Evolutionary conservation across 2,113 vertebrate genomes (phyloP).

Genomic region (Andinoacara biseriatus): DNA sequence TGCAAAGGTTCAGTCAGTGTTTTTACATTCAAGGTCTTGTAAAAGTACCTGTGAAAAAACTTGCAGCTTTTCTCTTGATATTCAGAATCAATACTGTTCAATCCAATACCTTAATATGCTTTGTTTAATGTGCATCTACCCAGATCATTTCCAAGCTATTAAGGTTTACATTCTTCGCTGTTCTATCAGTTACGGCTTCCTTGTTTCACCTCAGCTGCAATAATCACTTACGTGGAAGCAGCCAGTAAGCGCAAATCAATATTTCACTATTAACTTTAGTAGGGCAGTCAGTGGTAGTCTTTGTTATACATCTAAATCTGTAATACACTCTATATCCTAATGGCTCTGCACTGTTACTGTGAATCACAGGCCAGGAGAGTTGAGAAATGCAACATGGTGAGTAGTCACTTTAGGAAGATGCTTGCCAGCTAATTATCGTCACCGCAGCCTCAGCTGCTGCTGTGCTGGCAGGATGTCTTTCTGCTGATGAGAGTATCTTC

Average conservation of each 20-base stretch:
- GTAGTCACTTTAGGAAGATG: slow-evolving; percentile 30
- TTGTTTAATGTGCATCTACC: neutral
- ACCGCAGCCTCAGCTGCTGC: slow-evolving; percentile 25
- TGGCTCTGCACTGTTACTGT: neutral
- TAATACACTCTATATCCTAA: neutral
- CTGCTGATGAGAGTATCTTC: slow-evolving; percentile 39
- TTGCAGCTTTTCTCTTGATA: too few relatives aligned
- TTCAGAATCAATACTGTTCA: neutral
- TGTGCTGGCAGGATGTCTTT: slow-evolving; percentile 46
- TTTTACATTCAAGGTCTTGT: neutral
- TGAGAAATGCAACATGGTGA: neutral
- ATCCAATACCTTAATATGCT: neutral
- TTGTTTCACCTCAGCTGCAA: neutral
- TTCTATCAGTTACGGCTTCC: neutral
- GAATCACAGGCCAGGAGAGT: neutral
- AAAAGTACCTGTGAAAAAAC: neutral
- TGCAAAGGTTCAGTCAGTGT: neutral
- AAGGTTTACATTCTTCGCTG: neutral
- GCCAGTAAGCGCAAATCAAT: neutral
- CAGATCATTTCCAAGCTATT: neutral
- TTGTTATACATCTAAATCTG: neutral
- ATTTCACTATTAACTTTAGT: neutral
- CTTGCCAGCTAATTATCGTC: slow-evolving; percentile 29
- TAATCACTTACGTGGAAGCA: neutral
- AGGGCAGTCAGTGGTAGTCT: neutral